Base-by-base conservation (phyloP, 2,797 vertebrate species). In the Poeciliopsis presidionis region DNA sequence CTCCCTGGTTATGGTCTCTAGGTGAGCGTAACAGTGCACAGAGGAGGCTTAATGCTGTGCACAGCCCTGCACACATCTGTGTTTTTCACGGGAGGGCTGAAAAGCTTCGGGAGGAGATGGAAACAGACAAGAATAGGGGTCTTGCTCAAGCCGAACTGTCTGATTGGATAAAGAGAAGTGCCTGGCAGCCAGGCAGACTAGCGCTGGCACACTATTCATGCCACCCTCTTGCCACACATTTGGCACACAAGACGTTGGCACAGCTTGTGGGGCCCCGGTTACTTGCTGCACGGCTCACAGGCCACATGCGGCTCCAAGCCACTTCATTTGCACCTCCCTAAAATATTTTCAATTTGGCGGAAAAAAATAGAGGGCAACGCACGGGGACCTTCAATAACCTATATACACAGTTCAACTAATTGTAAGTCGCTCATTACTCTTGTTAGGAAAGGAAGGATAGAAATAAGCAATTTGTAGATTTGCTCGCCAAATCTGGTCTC, bases 101-200 rank as follows among this genome's bases (percentile, higher is more conserved):
- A 88, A 87, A 90, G 88, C 86, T 87, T 86, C 30, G 61, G 83
- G 87, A 88, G 85, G 90, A 89, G 86, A 91, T 85, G 86, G 88
- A 83, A 86, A 87, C 77, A 90, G 85, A 92, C 90, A 86, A 90
- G 91, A 94, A 91, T 90, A 89, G 88, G 89, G 90, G 90, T 90
- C 90, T 92, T 87, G 85, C 88, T 94, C 91, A 87, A 91, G 90
- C 90, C 86, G 90, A 93, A 94, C 91, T 92, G 92, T 92, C 91
- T 94, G 94, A 93, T 94, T 94, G 91, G 93, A 94, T 92, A 91
- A 93, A 94, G 87, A 93, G 89, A 89, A 94, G 91, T 87, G 91
- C 80, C 91, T 94, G 94, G 93, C 93, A 93, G 92, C 88, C 88
- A 84, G 90, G 92, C 94, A 92, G 92, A 90, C 92, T 91, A 86